These are phyloP conservation scores for Sebastes melanostomus DNA, from an alignment of 2,797 vertebrate genomes.

Conservation along the genomic window DNA sequence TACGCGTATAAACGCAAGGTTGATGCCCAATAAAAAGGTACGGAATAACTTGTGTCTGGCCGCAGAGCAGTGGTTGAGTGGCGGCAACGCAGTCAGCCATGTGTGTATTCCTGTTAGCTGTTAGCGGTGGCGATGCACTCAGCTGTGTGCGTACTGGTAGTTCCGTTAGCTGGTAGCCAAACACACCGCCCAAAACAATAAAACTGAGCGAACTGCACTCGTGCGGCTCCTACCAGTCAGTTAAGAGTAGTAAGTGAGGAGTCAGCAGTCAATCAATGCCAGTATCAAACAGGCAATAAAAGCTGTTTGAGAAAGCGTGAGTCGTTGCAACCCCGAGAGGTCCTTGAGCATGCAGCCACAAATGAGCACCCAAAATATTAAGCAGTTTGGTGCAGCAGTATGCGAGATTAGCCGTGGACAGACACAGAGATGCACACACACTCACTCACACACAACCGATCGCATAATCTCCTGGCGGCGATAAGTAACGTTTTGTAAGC, in stretches of 20 bases:
- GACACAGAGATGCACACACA: neutral
- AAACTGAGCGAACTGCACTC: too few relatives aligned
- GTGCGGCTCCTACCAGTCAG: neutral
- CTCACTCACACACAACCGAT: neutral
- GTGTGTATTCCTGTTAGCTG: too few relatives aligned
- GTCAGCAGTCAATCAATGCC: neutral
- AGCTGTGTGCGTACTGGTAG: too few relatives aligned
- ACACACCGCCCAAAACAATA: too few relatives aligned
- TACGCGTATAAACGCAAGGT: neutral
- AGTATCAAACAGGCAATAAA: neutral
- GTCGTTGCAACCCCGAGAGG: rapidly evolving
- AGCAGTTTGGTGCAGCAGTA: neutral
- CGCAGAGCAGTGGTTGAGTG: too few relatives aligned
- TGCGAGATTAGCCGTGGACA: neutral
- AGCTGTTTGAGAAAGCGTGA: neutral
- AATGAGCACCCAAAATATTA: rapidly evolving
- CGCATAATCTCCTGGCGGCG: rapidly evolving
- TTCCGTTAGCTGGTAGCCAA: too few relatives aligned
- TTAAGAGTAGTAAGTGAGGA: neutral
- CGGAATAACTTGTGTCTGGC: too few relatives aligned
- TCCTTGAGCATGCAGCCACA: too few relatives aligned
- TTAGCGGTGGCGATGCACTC: too few relatives aligned
- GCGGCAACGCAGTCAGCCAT: too few relatives aligned
- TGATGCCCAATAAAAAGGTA: neutral
- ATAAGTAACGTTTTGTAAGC: neutral